Conservation (phyloP, 2,113 vertebrate genomes). For the Neomonachus schauinslandi region DNA sequence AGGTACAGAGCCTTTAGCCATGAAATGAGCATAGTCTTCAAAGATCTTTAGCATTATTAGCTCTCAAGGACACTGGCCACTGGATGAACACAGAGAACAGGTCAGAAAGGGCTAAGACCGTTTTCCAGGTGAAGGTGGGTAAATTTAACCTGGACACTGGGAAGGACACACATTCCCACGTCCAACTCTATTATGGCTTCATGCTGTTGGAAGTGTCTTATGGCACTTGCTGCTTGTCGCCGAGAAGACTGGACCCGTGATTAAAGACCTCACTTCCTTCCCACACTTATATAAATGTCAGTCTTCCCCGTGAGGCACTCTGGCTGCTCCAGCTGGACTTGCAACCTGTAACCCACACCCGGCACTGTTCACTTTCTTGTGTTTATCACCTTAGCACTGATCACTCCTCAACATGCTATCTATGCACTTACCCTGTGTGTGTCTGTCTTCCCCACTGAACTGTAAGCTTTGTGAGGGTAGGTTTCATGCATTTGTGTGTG, state of each 20-base stretch:
- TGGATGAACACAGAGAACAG: neutral
- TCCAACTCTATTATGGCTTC: neutral
- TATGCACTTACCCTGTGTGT: neutral
- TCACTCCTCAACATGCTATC: neutral
- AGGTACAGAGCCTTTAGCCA: neutral
- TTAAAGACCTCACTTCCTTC: neutral
- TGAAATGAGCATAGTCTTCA: neutral
- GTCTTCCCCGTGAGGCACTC: neutral
- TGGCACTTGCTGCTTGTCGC: neutral
- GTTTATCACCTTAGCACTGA: neutral
- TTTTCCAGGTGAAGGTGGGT: neutral
- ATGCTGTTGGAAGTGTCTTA: neutral
- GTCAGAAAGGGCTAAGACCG: neutral
- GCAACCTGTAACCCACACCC: rapidly evolving
- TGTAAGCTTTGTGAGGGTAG: neutral
- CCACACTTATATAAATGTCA: neutral
- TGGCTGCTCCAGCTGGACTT: neutral
- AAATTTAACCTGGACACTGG: too few relatives aligned
- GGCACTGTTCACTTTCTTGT: neutral
- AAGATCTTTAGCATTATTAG: neutral
- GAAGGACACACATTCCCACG: rapidly evolving
- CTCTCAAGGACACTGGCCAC: neutral
- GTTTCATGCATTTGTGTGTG: neutral
- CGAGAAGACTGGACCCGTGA: neutral
- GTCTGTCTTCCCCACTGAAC: neutral